Base-by-base conservation (phyloP, 2,113 vertebrate genomes). In the Nothoprocta perdicaria region DNA sequence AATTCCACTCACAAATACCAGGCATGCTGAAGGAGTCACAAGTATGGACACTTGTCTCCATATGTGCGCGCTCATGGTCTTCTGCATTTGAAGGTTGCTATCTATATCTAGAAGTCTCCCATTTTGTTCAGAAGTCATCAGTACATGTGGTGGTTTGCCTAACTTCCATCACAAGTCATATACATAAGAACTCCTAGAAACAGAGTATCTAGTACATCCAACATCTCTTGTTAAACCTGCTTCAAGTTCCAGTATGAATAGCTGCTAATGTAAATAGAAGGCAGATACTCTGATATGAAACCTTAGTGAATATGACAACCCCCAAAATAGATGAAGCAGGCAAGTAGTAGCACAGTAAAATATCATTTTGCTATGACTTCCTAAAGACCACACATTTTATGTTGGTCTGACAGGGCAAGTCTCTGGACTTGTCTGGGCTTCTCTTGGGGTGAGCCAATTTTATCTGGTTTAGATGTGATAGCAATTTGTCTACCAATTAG, bases 21-120 rank as follows among this genome's bases (percentile, higher is more conserved):
- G 16, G 46, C 1, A 15, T 4, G 14, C n/a, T 27, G 60, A 2
- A 2, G 5, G 22, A 79, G 67, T 58, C 1, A 3, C 6, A 5
- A 2, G 10, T 2, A 9, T 14, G 3, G 7, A 53, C 12, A 21
- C 48, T 53, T 0, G 0, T 52, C 19, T 58, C 2, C 22, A 6
- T 53, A 26, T 4, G 8, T 74, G 16, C 15, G 21, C 24, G n/a
- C 16, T 48, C 65, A 38, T 4, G 22, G 6, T 24, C 65, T 83
- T 43, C 21, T 8, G 12, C n/a, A 53, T 7, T 10, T 43, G 53
- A 76, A 80, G 4, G 6, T 43, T 13, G 38, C 1, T 3, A 41
- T 16, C 5, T 1, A 62, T 5, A 55, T 10, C 6, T 75, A 15
- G 6, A 50, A 55, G 79, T 68, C 12, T 45, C 10, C 5, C 11